Evolutionary conservation across 2,113 vertebrate genomes (phyloP).

Genomic region (Sorex araneus): DNA sequence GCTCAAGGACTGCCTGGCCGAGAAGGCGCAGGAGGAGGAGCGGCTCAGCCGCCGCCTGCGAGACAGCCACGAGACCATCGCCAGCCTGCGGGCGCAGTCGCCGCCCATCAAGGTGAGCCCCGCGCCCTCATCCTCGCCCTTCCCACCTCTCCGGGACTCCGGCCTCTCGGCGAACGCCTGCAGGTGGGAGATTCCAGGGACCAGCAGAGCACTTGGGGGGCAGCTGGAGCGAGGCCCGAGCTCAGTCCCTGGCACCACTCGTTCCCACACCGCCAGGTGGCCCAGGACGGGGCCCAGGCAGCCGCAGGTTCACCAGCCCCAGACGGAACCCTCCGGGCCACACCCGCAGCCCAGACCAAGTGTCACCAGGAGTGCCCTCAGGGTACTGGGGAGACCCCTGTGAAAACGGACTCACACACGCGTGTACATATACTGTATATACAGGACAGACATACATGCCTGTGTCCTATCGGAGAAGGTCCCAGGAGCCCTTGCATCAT

Average conservation of each 20-base stretch:
- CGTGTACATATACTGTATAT: too few species aligned
- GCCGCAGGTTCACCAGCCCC: too few species aligned
- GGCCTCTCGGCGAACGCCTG: background rate
- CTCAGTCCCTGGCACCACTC: background rate
- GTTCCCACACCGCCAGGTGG: too few species aligned
- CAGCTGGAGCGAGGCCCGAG: too few species aligned
- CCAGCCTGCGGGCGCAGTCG: constrained; percentile 89
- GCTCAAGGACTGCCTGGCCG: constrained; percentile 90
- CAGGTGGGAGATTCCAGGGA: background rate
- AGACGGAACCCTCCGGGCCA: too few species aligned
- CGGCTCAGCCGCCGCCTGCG: constrained; percentile 90
- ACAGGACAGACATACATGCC: too few species aligned
- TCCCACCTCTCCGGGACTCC: background rate
- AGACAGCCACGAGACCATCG: constrained; percentile 92
- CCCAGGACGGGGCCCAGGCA: too few species aligned
- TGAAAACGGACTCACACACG: too few species aligned
- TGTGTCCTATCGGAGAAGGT: background rate
- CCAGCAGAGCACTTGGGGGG: too few species aligned
- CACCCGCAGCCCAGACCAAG: too few species aligned
- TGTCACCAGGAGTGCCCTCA: too few species aligned
- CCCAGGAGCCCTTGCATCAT: background rate
- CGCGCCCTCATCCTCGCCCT: background rate
- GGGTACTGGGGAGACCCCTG: too few species aligned
- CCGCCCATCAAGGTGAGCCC: constrained; percentile 92
- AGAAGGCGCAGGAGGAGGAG: constrained; percentile 91